Percentiles rank a stretch among this genome's conserved stretches.
phyloP scores from a whole-genome alignment of 2,888 invertebrate species.

The Eueremaeus valkanovi region DNA sequence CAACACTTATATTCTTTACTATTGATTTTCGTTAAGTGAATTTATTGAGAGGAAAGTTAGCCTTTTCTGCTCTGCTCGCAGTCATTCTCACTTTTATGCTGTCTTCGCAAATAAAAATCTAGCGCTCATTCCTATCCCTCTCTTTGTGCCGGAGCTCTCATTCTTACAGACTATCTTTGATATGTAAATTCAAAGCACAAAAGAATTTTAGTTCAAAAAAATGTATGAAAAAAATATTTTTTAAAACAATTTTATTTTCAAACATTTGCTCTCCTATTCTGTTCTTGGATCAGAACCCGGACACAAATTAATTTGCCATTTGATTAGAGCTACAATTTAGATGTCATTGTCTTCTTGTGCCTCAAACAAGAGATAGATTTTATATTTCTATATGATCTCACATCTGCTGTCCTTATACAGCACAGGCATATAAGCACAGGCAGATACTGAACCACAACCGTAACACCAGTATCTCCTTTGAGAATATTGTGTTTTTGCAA shows the following conservation, averaged over 20 bases:
- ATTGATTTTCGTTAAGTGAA: conserved; percentile 36
- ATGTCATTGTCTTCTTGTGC: not conserved
- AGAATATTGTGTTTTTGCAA: conserved; percentile 31
- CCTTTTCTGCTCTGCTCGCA: conserved; percentile 6
- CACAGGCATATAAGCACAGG: not conserved
- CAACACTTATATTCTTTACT: conserved; percentile 16
- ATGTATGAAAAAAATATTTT: not conserved
- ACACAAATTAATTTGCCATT: too few species aligned
- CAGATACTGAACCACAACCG: conserved; percentile 1
- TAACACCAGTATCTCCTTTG: conserved; percentile 26
- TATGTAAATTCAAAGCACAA: conserved; percentile 13
- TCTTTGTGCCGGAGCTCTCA: not conserved
- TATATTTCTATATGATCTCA: not conserved
- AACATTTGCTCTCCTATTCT: too few species aligned
- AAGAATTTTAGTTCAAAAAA: too few species aligned
- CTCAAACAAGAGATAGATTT: conserved; percentile 2
- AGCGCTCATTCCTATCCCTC: not conserved
- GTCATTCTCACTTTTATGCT: conserved; percentile 30
- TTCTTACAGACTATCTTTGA: conserved; percentile 18
- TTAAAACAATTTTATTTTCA: not conserved
- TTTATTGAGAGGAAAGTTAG: conserved; percentile 31
- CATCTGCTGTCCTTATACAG: not conserved
- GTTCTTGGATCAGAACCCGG: too few species aligned
- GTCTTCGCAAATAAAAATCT: conserved; percentile 11
- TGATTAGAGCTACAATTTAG: not conserved